phyloP scores from a whole-genome alignment of 2,888 invertebrate genomes.

The Eilema sororculum region DNA sequence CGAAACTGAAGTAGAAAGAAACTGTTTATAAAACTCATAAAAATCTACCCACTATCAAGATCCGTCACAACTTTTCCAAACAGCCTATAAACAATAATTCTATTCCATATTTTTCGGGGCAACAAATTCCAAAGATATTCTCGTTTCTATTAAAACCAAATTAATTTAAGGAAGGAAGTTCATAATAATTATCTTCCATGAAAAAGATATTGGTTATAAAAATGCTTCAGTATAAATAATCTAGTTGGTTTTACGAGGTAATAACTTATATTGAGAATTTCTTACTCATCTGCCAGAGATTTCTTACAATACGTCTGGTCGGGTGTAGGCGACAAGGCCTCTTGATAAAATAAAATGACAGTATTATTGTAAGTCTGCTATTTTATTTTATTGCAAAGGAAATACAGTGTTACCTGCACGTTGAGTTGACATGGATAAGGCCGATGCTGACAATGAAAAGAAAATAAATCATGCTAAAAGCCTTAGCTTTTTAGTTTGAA shows the following conservation, averaged over 20 bases:
- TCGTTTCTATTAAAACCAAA: slow-evolving; percentile 50
- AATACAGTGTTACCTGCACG: slow-evolving; percentile 14
- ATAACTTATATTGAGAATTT: slow-evolving; percentile 60
- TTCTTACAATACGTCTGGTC: slow-evolving; percentile 41
- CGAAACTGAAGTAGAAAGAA: background rate
- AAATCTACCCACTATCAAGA: slow-evolving; percentile 31
- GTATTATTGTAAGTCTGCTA: slow-evolving; percentile 40
- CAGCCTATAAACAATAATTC: slow-evolving; percentile 41
- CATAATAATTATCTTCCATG: slow-evolving; percentile 59
- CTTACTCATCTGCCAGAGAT: slow-evolving; percentile 51
- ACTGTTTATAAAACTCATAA: slow-evolving; percentile 22
- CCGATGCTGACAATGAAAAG: background rate
- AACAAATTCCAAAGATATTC: slow-evolving; percentile 45
- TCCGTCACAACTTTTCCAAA: slow-evolving; percentile 38
- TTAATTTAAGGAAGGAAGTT: slow-evolving; percentile 58
- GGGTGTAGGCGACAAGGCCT: slow-evolving; percentile 42
- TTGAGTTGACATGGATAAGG: slow-evolving; percentile 2
- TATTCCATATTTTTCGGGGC: slow-evolving; percentile 41
- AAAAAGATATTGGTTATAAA: slow-evolving; percentile 60
- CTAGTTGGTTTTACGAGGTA: slow-evolving; percentile 59
- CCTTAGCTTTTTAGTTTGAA: background rate
- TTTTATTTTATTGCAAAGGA: slow-evolving; percentile 33
- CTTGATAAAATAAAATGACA: slow-evolving; percentile 47
- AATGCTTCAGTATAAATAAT: slow-evolving; percentile 59
- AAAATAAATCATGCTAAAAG: background rate